Percentiles rank a stretch among this genome's conserved stretches.
These are phyloP conservation scores for Xerus rutilus DNA, from an alignment of 2,797 vertebrate genomes.

Conservation along the genomic window DNA sequence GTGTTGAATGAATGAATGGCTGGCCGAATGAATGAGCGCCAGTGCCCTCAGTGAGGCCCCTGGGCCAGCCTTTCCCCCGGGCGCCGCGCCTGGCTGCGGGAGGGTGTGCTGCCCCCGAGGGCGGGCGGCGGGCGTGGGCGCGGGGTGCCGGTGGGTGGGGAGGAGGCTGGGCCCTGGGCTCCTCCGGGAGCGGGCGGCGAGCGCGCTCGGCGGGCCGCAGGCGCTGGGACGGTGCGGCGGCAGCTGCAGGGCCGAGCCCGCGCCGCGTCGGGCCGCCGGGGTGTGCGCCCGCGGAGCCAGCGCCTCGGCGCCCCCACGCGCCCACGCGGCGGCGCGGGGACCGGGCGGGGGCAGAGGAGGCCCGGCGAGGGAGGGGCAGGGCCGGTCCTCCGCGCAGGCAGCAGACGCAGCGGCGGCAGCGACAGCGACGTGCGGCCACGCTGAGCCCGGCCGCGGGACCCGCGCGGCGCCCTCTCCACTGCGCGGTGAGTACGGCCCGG, in stretches of 20 bases:
- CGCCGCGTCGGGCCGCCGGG: conserved; percentile 16
- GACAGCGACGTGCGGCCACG: conserved; percentile 7
- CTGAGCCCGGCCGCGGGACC: conserved; percentile 50
- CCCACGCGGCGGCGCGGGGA: conserved; percentile 75
- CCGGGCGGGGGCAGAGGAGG: conserved; percentile 68
- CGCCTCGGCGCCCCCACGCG: conserved; percentile 73
- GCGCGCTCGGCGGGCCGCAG: background rate
- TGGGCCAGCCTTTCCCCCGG: background rate
- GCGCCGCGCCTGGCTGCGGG: conserved; percentile 35
- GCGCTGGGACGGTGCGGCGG: conserved; percentile 34
- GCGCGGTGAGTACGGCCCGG: conserved; percentile 78
- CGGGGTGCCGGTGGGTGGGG: conserved; percentile 57
- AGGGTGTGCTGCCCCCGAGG: background rate
- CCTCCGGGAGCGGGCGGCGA: background rate
- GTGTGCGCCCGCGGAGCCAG: conserved; percentile 50
- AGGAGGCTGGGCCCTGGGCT: conserved; percentile 59
- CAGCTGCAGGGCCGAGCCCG: conserved; percentile 47
- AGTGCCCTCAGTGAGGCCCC: background rate
- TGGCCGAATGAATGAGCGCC: background rate
- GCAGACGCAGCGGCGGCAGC: conserved; percentile 63
- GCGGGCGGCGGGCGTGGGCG: conserved; percentile 38
- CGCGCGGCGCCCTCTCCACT: conserved; percentile 76
- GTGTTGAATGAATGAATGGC: background rate
- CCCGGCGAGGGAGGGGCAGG: conserved; percentile 59
- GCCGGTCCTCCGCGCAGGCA: conserved; percentile 67